These are phyloP conservation scores for Sebastes steindachneri DNA, from an alignment of 2,797 vertebrate species.

Conservation along the genomic window DNA sequence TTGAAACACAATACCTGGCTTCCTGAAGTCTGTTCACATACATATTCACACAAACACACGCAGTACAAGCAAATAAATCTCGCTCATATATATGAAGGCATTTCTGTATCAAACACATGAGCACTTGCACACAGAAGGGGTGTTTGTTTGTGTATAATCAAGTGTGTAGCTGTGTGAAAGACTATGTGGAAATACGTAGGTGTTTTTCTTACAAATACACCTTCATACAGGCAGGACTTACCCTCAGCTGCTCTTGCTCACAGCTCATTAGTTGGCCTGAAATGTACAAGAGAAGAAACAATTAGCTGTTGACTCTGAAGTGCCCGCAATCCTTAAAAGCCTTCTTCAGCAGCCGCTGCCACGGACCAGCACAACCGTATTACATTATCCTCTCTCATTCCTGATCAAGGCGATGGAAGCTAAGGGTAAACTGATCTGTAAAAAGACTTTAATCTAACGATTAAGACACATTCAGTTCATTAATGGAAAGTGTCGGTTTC, in stretches of 20 bases:
- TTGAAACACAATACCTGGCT: no score
- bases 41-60: background rate
- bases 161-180: background rate
- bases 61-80: background rate
- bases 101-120: background rate
- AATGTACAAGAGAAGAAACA: conserved; percentile 78
- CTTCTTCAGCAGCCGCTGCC: background rate
- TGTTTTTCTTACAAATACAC: no score
- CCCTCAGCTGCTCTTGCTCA: conserved; percentile 88
- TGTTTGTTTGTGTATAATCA: background rate
- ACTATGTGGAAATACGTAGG: background rate
- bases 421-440: background rate
- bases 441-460: background rate
- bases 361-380: background rate
- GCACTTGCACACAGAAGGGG: background rate
- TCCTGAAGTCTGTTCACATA: no score
- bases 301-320: conserved; percentile 52
- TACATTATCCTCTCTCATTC: background rate
- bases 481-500: background rate
- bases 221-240: conserved; percentile 71
- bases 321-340: conserved; percentile 2
- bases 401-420: background rate
- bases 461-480: background rate
- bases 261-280: conserved; percentile 90
- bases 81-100: background rate